Conservation (phyloP, 2,113 vertebrate species). For the Alethe diademata region DNA sequence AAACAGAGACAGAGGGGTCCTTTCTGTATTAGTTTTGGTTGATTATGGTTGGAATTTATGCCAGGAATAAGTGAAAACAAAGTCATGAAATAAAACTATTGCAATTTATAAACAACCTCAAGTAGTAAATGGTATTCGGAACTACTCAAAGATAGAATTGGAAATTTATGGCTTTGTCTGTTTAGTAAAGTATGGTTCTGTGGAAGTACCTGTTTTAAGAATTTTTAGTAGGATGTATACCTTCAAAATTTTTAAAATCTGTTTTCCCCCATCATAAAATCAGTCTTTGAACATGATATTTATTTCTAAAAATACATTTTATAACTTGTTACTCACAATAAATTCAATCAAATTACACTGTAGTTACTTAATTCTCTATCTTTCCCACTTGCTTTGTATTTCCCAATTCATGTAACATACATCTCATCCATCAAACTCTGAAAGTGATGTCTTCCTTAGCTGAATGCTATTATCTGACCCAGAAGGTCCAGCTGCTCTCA, state of each 20-base stretch:
- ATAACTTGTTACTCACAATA: background rate
- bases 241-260: background rate
- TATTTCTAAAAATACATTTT: background rate
- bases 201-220: background rate
- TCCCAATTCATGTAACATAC: background rate
- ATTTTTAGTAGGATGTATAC: background rate
- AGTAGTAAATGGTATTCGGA: background rate
- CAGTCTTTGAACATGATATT: background rate
- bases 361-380: background rate
- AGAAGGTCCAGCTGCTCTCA: conserved; percentile 47
- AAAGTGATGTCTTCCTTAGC: background rate
- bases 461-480: background rate
- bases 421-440: background rate
- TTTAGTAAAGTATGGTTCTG: background rate
- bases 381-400: background rate
- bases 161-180: background rate
- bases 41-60: background rate
- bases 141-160: background rate
- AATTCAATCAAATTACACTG: background rate
- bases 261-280: background rate
- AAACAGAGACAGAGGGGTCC: background rate
- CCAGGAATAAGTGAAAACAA: background rate
- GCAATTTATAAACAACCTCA: background rate
- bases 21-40: background rate
- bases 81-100: background rate